Evolutionary conservation across 2,888 invertebrate genomes (phyloP).

Genomic region (Timandra comae): DNA sequence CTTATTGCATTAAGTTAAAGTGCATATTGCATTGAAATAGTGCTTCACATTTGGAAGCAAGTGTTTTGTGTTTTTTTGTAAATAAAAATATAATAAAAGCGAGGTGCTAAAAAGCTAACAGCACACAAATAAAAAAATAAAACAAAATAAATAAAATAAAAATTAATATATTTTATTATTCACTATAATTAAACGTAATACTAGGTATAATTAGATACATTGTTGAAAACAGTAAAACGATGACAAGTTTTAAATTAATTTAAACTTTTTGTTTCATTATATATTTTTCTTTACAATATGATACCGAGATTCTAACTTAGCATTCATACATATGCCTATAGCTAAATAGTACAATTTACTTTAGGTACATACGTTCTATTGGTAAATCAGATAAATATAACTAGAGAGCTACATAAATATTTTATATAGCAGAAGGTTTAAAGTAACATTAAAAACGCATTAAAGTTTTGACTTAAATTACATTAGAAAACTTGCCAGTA

Average conservation of each 20-base stretch:
- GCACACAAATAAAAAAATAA: constrained; percentile 63
- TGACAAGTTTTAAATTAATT: constrained; percentile 30
- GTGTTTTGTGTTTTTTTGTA: neutral
- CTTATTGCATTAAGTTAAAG: too few relatives aligned
- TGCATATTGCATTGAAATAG: too few relatives aligned
- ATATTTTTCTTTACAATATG: constrained; percentile 38
- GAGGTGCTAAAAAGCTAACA: constrained; percentile 12
- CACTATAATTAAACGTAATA: constrained; percentile 53
- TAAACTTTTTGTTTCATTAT: constrained; percentile 21
- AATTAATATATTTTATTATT: constrained; percentile 74
- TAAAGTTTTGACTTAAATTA: neutral
- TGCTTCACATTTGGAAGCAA: too few relatives aligned
- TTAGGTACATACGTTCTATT: constrained; percentile 48
- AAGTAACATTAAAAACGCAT: neutral
- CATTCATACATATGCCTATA: constrained; percentile 35
- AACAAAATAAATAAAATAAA: constrained; percentile 73
- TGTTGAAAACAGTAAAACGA: constrained; percentile 40
- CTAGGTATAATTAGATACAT: constrained; percentile 60
- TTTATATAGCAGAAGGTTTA: constrained; percentile 14
- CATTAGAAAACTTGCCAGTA: constrained; percentile 3
- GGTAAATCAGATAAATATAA: constrained; percentile 29
- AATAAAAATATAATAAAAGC: neutral
- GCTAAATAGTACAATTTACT: constrained; percentile 41
- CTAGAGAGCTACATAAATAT: constrained; percentile 44
- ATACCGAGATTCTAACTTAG: constrained; percentile 65